Percentiles rank a stretch among this genome's conserved stretches.
Evolutionary conservation across 2,888 invertebrate species (phyloP).

Genomic region (Noctuana brunneofusca): DNA sequence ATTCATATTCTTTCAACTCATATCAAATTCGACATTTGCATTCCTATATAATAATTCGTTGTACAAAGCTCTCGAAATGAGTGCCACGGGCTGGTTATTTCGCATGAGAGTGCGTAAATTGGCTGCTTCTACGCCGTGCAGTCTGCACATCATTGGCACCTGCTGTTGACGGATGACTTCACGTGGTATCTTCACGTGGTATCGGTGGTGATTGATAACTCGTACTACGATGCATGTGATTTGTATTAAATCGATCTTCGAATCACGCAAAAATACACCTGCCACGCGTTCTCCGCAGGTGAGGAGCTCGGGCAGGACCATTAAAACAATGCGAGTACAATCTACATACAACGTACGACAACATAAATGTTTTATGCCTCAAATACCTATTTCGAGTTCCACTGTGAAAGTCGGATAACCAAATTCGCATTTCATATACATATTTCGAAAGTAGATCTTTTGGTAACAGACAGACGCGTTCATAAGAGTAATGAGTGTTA

Average conservation of each 20-base stretch:
- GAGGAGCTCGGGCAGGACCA: background rate
- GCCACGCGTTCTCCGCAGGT: background rate
- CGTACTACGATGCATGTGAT: constrained; percentile 10
- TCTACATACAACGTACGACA: background rate
- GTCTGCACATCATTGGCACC: constrained; percentile 10
- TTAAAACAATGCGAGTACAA: constrained; percentile 1
- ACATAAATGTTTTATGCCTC: too few relatives aligned
- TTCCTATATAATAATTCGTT: background rate
- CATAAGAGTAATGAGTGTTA: constrained; percentile 19
- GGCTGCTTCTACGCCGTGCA: constrained; percentile 10
- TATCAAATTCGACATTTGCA: background rate
- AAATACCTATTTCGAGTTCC: background rate
- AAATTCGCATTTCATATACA: background rate
- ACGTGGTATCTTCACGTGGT: constrained; percentile 12
- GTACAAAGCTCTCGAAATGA: background rate
- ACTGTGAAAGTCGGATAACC: background rate
- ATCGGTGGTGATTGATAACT: constrained; percentile 4
- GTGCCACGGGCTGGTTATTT: background rate
- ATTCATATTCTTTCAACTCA: too few relatives aligned
- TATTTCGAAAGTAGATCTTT: too few relatives aligned
- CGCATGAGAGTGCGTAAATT: constrained; percentile 29
- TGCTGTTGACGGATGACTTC: background rate
- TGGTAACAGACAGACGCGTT: background rate
- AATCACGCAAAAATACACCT: constrained; percentile 2
- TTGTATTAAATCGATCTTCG: constrained; percentile 18